Base-by-base conservation (phyloP, 2,113 vertebrate species). In the Tricholaema leucomelas region DNA sequence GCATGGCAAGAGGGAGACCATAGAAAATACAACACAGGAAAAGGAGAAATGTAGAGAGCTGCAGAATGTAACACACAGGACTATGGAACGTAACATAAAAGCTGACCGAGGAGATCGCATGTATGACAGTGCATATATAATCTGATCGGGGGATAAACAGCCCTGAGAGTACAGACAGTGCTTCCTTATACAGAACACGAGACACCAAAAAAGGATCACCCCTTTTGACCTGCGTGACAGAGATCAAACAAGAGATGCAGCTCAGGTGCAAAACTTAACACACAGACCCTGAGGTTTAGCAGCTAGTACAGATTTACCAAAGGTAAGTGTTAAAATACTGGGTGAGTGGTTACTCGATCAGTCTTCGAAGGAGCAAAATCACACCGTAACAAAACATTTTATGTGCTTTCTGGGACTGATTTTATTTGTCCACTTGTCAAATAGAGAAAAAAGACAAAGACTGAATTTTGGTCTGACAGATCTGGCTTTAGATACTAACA, bases 401-500 rank as follows among this genome's bases (percentile, higher is more conserved):
- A 61, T 1, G 1, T 31, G 3, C 3, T 35, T 61, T 76, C 27
- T 60, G 8, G 52, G 27, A 28, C 23, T 70, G 13, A 31, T 36
- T 4, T 9, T 23, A 1, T 36, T 73, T 73, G 6, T 59, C 19
- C 81, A 5, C 15, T 56, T 81, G 8, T 10, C 33, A 81, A 8
- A 59, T 52, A 46, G 52, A 21, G 58, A 35, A 27, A 48, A 52
- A 50, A 30, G n/a, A n/a, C n/a, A 44, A 27, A 0, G 0, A 35
- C 14, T 66, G 69, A 12, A 24, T 63, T 84, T 78, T 70, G 5
- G 2, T 82, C 24, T 82, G 36, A 25, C 5, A 42, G 27, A 33
- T 70, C 30, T 77, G 27, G 15, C 85, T 6, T 33, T 38, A 24
- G 23, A 30, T 83, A 15, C 19, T 50, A 66, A 55, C 2, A 5